These are phyloP conservation scores for Heliconius nattereri DNA, from an alignment of 1,140 invertebrate genomes.

Conservation along the genomic window DNA sequence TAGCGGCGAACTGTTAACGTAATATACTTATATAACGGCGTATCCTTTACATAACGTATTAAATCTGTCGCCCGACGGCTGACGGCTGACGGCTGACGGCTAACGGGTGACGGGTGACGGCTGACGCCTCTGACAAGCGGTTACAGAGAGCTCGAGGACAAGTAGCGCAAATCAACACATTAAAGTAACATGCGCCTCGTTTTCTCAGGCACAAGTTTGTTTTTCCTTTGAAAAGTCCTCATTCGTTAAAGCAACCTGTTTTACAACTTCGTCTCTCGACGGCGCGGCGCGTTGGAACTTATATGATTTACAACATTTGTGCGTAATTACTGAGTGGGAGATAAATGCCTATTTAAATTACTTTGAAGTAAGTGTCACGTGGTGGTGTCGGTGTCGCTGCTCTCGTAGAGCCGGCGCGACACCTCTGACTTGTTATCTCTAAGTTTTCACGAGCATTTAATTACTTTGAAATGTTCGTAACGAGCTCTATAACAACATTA, in stretches of 20 bases:
- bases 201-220: neutral
- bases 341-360: slow-evolving; percentile 17
- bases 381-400: neutral
- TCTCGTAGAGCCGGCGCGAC: neutral
- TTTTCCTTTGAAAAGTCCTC: neutral
- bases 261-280: slow-evolving; percentile 18
- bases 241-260: slow-evolving; percentile 12
- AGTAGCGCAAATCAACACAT: neutral
- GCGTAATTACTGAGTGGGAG: slow-evolving; percentile 21
- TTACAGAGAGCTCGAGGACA: neutral
- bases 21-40: neutral
- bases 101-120: neutral
- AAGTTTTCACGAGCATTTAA: neutral
- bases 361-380: slow-evolving; percentile 10
- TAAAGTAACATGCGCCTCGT: neutral
- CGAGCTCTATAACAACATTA: neutral
- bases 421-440: neutral
- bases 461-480: slow-evolving; percentile 7
- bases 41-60: slow-evolving; percentile 6
- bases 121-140: slow-evolving; percentile 14
- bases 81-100: neutral
- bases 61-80: neutral
- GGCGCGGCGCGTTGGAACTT: slow-evolving; percentile 13
- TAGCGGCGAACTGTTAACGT: neutral
- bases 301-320: slow-evolving; percentile 17